phyloP scores from a whole-genome alignment of 37 sponge, comb jelly and placozoan genomes.

The Ianthella basta region DNA sequence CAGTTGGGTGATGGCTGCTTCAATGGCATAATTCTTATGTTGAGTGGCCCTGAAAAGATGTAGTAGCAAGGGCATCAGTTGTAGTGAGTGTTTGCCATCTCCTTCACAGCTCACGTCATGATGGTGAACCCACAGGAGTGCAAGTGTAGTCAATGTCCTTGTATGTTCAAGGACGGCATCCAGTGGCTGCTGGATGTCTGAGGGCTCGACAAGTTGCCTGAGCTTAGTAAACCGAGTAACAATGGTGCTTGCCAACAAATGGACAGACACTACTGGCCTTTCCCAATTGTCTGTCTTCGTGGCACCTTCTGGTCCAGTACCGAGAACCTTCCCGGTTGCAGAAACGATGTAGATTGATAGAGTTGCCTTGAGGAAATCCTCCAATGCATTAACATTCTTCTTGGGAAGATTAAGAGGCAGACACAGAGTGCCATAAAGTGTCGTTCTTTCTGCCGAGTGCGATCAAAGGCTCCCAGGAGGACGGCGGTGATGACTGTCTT shows the following conservation, averaged over 20 bases:
- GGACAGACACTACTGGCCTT: background rate
- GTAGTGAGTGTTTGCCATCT: background rate
- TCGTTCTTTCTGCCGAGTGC: background rate
- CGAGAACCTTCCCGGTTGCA: background rate
- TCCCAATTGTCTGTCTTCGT: background rate
- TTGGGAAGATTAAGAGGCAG: background rate
- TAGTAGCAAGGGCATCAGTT: background rate
- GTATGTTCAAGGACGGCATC: background rate
- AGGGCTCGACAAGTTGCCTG: background rate
- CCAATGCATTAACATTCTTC: background rate
- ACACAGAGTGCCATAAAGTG: background rate
- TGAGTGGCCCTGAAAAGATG: background rate
- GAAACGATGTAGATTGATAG: background rate
- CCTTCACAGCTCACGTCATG: background rate
- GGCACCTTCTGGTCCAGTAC: background rate
- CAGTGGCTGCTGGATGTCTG: background rate
- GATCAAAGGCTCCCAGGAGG: constrained; percentile 15
- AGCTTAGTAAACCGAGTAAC: background rate
- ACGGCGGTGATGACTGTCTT: constrained; percentile 21
- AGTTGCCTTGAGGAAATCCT: background rate
- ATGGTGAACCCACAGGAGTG: background rate
- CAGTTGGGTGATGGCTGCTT: background rate
- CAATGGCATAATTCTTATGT: background rate
- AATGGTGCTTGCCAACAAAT: background rate
- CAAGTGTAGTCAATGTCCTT: background rate